Evolutionary conservation across 1,140 invertebrate genomes (phyloP), one percentile per base, ranked within the genome.

Genomic region (Drosophila funebris): DNA sequence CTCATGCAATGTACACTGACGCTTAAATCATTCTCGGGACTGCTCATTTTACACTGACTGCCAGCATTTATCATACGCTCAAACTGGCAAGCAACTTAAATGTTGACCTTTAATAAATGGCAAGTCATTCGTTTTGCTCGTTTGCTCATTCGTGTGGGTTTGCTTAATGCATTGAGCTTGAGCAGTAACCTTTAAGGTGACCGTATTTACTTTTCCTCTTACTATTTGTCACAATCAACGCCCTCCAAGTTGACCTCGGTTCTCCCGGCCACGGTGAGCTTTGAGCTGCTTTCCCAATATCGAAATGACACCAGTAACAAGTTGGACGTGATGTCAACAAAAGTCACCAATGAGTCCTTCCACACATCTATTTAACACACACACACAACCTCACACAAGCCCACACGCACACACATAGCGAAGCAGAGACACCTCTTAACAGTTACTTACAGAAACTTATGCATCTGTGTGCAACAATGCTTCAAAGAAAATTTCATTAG

Each of bases 261-360:
- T 46, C 43, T 3, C 22, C 44, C 4, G 13, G 16, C 24, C 18
- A 9, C 8, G 13, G 7, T 39, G 7, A n/a, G 24, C 46, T 14
- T 33, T 50, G 27, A 39, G 56, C 39, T 7, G 52, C 57, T 60
- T 60, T 52, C 53, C 62, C 33, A 61, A 83, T 80, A 80, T 80
- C 63, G 46, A 62, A 76, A 63, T 82, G 71, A 87, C 60, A 88
- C 68, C 76, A 60, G 48, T 78, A 87, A 78, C 82, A 82, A 77
- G 68, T 76, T 76, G 74, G 61, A 88, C 82, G 82, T 88, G 78
- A 78, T 87, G 83, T 78, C 82, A 82, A 78, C 83, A 87, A 73
- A 78, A 76, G 78, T 50, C 71, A 82, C 73, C 71, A 62, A 50
- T 14, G 58, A 46, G 62, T 81, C 50, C 69, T 66, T 61, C 46